Evolutionary conservation across 1,140 invertebrate species (phyloP), one percentile per base, ranked within the genome.

Genomic region (Magallana gigas): DNA sequence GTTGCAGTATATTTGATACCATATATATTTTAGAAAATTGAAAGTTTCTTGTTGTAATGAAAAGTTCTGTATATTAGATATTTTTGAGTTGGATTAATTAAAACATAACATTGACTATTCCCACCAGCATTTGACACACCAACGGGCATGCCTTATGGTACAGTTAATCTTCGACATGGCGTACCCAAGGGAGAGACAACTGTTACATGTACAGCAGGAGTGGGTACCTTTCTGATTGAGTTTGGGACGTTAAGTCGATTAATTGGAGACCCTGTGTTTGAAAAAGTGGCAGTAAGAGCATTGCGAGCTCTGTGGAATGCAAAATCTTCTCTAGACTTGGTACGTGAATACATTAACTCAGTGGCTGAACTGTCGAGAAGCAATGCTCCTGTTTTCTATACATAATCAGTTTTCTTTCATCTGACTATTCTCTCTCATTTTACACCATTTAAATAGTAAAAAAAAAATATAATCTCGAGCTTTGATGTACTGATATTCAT

Each of bases 91-190:
- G 36, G 36, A 48, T 48, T 48, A 48, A 48, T 48, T 48, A 5
- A 48, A 48, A 48, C 62, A 64, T 14, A 64, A 64, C 18, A 16
- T 18, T 64, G 14, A 14, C 14, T 83, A 83, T 88, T 82, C 86
- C 83, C 90, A 93, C 85, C 91, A 94, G 96, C 96, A 29, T 96
- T 96, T 93, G 94, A 96, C 86, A 96, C 96, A 16, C 91, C 93
- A 58, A 96, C 96, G 88, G 98, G 99, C 1, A 99, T 99, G 99
- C 99, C 99, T 0, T 99, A 99, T 96, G 99, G 99, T 18, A 99
- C 99, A 11, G 98, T 96, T 12, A 95, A 95, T 85, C 90, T 95
- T 14, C 89, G 97, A 83, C 96, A 98, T 94, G 99, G 99, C 5
- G 98, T 99, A 3, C 99, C 99, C 5, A 96, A 96, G 84, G 98